Evolutionary conservation across 2,113 vertebrate species (phyloP), one percentile per base, ranked within the genome.

Genomic region (Cromileptes altivelis): DNA sequence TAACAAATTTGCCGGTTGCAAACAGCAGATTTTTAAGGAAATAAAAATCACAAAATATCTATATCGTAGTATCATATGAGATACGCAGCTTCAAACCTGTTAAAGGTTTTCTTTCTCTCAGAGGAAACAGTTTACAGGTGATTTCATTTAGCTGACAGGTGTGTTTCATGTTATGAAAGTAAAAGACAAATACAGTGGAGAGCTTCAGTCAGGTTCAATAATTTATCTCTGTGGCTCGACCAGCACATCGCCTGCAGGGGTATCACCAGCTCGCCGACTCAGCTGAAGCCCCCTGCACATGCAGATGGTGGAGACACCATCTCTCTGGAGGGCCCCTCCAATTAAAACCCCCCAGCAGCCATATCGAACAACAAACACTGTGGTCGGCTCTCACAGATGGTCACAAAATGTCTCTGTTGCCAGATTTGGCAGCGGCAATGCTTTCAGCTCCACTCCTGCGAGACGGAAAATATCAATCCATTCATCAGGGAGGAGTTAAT

Each of bases 391-490:
- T 77, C 67, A 21, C 88, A 90, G 82, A 80, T 85, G 88, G 75
- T 65, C 27, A 18, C 53, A 62, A 80, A 85, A 86, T 70, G 75
- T 85, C 89, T 85, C 81, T 82, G 81, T 75, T 75, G 83, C 83
- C 75, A 89, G 68, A 86, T 60, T 17, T 79, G 86, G 78, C 78
- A 72, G 19, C 69, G 55, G 17, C 1, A 25, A 61, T 9, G 69
- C 81, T 67, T 82, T 76, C 50, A 63, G 75, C 52, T 53, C n/a
- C 3, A 53, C 79, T 81, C 82, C 72, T 56, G 14, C 42, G 0
- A 69, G 80, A 85, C 27, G 11, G 33, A 18, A 30, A 50, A 57
- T 13, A 81, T 58, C 50, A 27, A 23, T 1, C 5, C 5, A 52
- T 3, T 73, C 83, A 57, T 61, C 61, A 9, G 71, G 72, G 71